Evolutionary conservation across 2,888 invertebrate genomes (phyloP), one percentile per base, ranked within the genome.

Genomic region (Netelia melanura): DNA sequence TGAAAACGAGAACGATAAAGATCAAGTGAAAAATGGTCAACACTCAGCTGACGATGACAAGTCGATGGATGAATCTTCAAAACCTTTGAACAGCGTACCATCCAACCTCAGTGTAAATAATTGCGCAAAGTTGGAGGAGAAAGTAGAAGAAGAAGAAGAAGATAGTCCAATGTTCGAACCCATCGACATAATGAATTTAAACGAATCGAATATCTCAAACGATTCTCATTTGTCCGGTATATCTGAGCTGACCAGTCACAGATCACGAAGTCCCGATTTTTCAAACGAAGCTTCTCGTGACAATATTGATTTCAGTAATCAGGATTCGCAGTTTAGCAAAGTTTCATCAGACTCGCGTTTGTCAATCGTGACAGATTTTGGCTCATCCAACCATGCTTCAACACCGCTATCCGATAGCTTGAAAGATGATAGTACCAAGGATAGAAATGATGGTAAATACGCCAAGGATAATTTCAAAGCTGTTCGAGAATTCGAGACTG

Each of bases 121-220:
- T 82, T 94, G 94, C 10, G 90, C 90, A 17, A 94, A 93, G 84
- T 90, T 93, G 0, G 94, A 95, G 68, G 94, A 94, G 56, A 94
- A 93, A 86, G 88, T 89, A 6, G 95, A 95, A 87, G 94, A 94
- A 87, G 96, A 96, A 75, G 96, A 95, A 89, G 96, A 96, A 88
- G 96, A 96, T 79, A 96, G 96, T 76, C 96, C 96, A 0, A 95
- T 95, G 0, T 96, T 96, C 91, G 96, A 96, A 89, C 96, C 96
- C 0, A 93, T 96, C 30, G 95, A 95, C 85, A 94, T 94, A 85
- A 92, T 91, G 90, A 92, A 92, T 87, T 84, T 94, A 5, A 92
- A 94, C 80, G 94, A 94, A 67, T 95, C 95, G 44, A 95, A 95
- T 58, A 95, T 94, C 90, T 95, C 95, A 0, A 94, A 95, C 65